A percentile compares a stretch with the other conserved stretches of the same genome.
These are phyloP conservation scores for Rotaria socialis DNA, from an alignment of 2,888 invertebrate genomes.

Conservation along the genomic window DNA sequence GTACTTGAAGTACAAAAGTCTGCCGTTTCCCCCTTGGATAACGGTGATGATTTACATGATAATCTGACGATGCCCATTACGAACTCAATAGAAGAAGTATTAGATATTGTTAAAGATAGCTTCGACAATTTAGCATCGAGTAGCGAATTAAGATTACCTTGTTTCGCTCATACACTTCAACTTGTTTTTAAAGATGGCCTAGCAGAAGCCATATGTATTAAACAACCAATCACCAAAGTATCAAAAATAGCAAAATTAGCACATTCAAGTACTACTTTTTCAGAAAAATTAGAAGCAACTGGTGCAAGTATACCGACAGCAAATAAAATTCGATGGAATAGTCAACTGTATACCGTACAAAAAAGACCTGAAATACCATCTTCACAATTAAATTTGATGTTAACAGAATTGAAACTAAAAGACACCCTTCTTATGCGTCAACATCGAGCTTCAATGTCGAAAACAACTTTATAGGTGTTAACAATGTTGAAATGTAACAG, in stretches of 20 bases:
- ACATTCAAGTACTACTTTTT: not conserved
- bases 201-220: not conserved
- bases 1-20: no score
- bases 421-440: not conserved
- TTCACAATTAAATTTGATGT: not conserved
- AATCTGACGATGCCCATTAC: not conserved
- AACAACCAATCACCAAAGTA: not conserved
- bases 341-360: not conserved
- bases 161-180: constrained; percentile 43
- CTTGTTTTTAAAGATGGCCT: constrained; percentile 36
- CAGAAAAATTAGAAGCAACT: not conserved
- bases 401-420: not conserved
- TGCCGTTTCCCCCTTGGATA: not conserved
- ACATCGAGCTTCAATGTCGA: no score
- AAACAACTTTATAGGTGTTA: no score
- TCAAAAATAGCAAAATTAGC: not conserved
- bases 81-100: not conserved
- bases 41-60: not conserved
- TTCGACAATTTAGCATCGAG: not conserved
- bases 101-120: not conserved
- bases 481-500: no score
- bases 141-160: not conserved
- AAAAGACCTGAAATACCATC: not conserved
- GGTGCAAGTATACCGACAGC: not conserved
- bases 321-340: not conserved